A percentile compares a stretch with the other conserved stretches of the same genome.
Conservation (phyloP, 2,113 vertebrate genomes). For the Mionectes macconnelli region DNA sequence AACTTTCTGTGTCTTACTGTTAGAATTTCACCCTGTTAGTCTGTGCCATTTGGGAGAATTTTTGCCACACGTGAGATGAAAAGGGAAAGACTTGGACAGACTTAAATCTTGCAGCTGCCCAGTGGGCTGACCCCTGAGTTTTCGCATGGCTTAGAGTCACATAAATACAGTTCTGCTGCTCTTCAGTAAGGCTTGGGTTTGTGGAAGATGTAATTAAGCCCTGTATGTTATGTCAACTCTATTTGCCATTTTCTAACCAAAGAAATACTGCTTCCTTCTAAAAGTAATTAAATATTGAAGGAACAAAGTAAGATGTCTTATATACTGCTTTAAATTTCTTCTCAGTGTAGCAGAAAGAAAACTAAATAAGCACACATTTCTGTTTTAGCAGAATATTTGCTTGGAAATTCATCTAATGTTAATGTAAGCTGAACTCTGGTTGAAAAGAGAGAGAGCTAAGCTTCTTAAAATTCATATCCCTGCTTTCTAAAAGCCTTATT, state of each 20-base stretch:
- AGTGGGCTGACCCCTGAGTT: neutral
- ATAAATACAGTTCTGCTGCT: neutral
- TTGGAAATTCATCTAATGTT: slow-evolving; percentile 54
- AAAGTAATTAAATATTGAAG: slow-evolving; percentile 58
- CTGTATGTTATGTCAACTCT: slow-evolving; percentile 1
- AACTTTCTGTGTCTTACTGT: neutral
- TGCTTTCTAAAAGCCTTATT: slow-evolving; percentile 67
- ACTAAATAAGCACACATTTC: slow-evolving; percentile 20
- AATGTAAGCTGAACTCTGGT: slow-evolving; percentile 58
- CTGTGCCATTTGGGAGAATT: neutral
- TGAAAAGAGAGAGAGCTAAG: slow-evolving; percentile 43
- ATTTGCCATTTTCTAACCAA: slow-evolving; percentile 27
- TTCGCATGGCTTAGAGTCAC: neutral
- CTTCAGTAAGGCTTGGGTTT: neutral
- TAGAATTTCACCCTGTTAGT: neutral
- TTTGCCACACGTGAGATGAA: neutral
- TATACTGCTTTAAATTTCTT: neutral
- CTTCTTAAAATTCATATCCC: slow-evolving; percentile 68
- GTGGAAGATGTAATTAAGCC: slow-evolving; percentile 23
- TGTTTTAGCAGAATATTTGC: slow-evolving; percentile 54
- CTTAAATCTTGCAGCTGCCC: neutral
- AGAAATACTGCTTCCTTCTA: slow-evolving; percentile 23
- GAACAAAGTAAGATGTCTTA: slow-evolving; percentile 26
- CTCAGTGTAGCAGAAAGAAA: neutral
- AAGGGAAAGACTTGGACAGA: neutral